phyloP scores from a whole-genome alignment of 2,113 vertebrate species.

The Ondatra zibethicus region DNA sequence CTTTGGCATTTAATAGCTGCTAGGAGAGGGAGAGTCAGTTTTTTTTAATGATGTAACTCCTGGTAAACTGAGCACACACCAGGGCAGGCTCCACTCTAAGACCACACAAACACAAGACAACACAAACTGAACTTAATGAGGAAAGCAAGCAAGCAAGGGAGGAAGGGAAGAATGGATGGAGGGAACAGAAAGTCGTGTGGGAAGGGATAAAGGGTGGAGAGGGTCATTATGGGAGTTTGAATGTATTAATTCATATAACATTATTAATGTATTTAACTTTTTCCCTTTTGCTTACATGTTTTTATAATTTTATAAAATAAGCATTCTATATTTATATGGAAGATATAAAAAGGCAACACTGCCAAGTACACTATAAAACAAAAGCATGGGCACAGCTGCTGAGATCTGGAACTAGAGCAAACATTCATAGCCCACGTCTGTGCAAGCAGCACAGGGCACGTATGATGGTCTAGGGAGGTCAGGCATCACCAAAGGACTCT shows the following conservation, averaged over 20 bases:
- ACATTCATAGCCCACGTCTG: not conserved
- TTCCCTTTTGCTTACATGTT: not conserved
- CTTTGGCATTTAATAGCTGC: too few relatives aligned
- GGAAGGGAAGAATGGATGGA: not conserved
- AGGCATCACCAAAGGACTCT: not conserved
- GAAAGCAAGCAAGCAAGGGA: not conserved
- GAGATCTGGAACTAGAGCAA: not conserved
- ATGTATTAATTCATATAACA: not conserved
- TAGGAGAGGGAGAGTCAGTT: not conserved
- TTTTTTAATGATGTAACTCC: not conserved
- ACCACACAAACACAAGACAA: not conserved
- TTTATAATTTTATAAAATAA: constrained; percentile 8
- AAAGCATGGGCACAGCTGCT: not conserved
- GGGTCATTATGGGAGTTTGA: not conserved
- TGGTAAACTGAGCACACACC: not conserved
- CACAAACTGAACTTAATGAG: not conserved
- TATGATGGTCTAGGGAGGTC: not conserved
- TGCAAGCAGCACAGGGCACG: not conserved
- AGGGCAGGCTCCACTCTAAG: not conserved
- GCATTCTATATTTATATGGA: not conserved
- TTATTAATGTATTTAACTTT: not conserved
- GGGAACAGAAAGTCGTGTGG: not conserved
- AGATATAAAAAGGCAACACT: not conserved
- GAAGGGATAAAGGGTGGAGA: not conserved
- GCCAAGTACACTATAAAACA: not conserved